These are phyloP conservation scores for Dicerorhinus sumatrensis DNA, from an alignment of 2,113 vertebrate species.

Conservation along the genomic window DNA sequence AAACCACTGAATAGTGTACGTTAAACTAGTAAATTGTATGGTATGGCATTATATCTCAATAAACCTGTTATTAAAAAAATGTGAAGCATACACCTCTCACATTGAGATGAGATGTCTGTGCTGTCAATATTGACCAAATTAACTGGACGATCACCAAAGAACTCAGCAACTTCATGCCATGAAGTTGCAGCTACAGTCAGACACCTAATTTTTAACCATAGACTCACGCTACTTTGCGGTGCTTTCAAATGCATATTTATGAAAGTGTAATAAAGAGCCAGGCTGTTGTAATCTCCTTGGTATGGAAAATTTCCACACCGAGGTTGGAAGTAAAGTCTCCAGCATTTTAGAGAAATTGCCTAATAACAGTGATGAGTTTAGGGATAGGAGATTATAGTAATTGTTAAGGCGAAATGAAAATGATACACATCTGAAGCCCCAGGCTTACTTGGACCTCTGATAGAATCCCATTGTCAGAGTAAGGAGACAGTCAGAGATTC, in stretches of 20 bases:
- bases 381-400: not conserved
- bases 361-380: not conserved
- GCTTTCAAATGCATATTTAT: not conserved
- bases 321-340: not conserved
- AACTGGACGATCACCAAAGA: not conserved
- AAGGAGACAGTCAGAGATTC: not conserved
- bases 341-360: not conserved
- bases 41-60: not conserved
- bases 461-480: not conserved
- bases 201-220: not conserved
- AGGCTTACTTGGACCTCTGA: not conserved
- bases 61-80: not conserved
- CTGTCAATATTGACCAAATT: not conserved
- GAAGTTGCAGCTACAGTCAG: not conserved
- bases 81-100: not conserved
- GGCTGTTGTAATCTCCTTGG: not conserved
- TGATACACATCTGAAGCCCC: not conserved
- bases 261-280: not conserved
- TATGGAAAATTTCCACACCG: not conserved
- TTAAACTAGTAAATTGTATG: not conserved
- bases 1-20: not conserved
- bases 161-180: too few relatives aligned
- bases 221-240: not conserved
- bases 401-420: not conserved
- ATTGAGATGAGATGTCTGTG: not conserved